Percentiles rank a stretch among this genome's conserved stretches.
Evolutionary conservation across 2,113 vertebrate species (phyloP).

Genomic region (Ophthalmolycus amberensis): DNA sequence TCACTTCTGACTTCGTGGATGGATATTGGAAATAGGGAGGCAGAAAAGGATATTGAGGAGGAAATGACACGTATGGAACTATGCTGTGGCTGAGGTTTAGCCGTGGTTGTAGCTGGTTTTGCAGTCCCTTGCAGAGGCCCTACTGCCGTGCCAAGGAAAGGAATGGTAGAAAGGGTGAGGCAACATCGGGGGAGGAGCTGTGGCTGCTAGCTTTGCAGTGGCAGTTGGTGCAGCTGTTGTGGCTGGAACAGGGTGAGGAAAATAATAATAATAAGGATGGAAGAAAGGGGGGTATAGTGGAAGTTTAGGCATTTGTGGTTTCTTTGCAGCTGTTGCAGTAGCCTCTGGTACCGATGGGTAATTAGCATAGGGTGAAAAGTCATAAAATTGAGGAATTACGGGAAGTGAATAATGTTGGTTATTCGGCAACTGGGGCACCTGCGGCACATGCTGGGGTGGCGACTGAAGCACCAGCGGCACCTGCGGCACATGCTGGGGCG

Average conservation of each 20-base stretch:
- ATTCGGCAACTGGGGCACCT: background rate
- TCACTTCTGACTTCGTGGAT: background rate
- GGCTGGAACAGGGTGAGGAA: background rate
- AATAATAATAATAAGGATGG: background rate
- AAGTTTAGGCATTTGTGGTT: background rate
- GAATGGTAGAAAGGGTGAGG: background rate
- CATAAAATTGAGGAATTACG: background rate
- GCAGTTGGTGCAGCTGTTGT: background rate
- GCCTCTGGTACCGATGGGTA: background rate
- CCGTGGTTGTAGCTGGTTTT: background rate
- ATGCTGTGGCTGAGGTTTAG: background rate
- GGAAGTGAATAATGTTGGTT: background rate
- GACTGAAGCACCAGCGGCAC: no score
- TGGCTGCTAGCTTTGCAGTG: background rate
- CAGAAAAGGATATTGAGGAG: background rate
- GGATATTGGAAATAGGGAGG: background rate
- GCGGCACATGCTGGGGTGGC: no score
- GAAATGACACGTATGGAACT: background rate
- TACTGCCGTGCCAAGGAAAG: background rate
- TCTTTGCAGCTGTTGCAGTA: background rate
- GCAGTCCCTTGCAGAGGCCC: background rate
- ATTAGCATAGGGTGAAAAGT: background rate
- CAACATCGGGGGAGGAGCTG: background rate
- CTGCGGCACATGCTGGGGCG: no score
- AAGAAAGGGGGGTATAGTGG: background rate